phyloP scores from a whole-genome alignment of 2,797 vertebrate species.

The Discoglossus pictus region DNA sequence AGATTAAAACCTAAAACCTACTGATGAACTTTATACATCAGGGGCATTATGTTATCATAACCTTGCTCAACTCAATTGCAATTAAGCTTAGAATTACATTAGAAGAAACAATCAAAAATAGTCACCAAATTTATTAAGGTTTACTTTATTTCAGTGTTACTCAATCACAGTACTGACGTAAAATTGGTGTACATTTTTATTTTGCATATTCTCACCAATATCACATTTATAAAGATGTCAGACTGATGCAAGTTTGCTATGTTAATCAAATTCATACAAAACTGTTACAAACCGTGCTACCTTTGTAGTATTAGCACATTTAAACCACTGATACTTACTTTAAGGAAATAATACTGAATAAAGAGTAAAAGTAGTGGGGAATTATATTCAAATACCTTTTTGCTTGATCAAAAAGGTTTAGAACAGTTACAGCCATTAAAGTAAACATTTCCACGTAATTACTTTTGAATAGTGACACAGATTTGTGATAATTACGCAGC shows the following conservation, averaged over 20 bases:
- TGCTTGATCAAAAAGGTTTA: neutral
- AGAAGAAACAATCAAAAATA: too few relatives aligned
- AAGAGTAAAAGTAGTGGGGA: conserved; percentile 9
- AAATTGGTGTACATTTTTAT: too few relatives aligned
- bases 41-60: too few relatives aligned
- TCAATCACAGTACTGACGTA: neutral
- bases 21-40: too few relatives aligned
- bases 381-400: conserved; percentile 13
- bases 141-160: conserved; percentile 12
- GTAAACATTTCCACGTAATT: conserved; percentile 1
- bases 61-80: too few relatives aligned
- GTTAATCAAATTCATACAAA: conserved; percentile 18
- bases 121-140: conserved; percentile 1
- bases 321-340: neutral
- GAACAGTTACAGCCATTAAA: conserved; percentile 37
- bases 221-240: conserved; percentile 5
- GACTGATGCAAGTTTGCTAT: neutral
- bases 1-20: too few relatives aligned
- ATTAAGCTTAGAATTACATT: neutral
- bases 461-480: too few relatives aligned
- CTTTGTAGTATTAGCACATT: neutral
- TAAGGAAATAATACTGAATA: too few relatives aligned
- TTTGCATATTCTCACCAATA: too few relatives aligned
- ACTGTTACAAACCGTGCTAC: conserved; percentile 31
- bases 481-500: conserved; percentile 8